Evolutionary conservation across 2,888 invertebrate genomes (phyloP), one percentile per base, ranked within the genome.

Genomic region (Blera fallax): DNA sequence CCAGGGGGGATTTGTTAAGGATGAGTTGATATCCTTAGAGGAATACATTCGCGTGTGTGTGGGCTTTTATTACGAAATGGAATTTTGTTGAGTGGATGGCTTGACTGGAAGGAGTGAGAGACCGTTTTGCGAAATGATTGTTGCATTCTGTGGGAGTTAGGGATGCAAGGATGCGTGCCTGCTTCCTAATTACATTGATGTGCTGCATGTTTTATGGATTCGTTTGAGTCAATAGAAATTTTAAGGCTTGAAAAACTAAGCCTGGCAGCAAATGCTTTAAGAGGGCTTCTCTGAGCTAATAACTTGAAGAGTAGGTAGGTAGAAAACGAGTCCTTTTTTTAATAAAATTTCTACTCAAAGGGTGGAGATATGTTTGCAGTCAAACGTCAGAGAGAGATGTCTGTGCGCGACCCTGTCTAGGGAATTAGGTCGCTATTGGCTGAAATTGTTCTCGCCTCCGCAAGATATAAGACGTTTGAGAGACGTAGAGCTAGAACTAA

Each of bases 11-110:
- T 6, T 3, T 58, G 60, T 45, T 32, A 62, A 70, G 70, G 70
- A 78, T 62, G 78, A 78, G 70, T 45, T 45, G 58, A 78, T 70
- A 62, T 77, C 77, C 69, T 77, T 60, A 40, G 48, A 60, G 77
- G 45, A 50, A 14, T 14, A 10, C 43, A 32, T 10, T 77, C 77
- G 60, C 60, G 60, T 78, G 77, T 78, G 77, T 77, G 78, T 69
- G 58, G 50, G 58, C 37, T 62, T 69, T 70, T 70, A 70, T 70
- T 60, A 70, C 62, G 45, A 78, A 78, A 62, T 78, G 69, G 78
- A 69, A 70, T 69, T 78, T 69, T 27, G 70, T 62, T 45, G 60
- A 70, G 60, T 60, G 43, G 70, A 69, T 69, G 60, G 52, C 43
- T 62, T 54, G 29, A 43, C 50, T 50, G 34, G 8, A 45, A 56